Conservation (phyloP, 1,140 invertebrate species). For the Hycleus cichorii region DNA sequence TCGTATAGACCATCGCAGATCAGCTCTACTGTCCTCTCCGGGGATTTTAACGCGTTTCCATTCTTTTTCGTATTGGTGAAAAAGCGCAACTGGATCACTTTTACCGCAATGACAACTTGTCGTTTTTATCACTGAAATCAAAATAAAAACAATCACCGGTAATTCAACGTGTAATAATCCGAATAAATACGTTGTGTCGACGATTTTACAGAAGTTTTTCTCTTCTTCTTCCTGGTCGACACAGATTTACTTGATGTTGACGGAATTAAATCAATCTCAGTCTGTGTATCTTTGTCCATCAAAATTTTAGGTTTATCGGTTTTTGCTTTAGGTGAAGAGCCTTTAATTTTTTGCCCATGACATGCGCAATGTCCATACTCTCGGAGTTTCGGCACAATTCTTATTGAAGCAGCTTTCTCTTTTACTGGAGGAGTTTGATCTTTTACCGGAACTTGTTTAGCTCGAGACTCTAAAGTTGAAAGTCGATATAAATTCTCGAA, state of each 20-base stretch:
- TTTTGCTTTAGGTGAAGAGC: background rate
- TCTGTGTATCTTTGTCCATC: too few species aligned
- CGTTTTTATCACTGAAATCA: background rate
- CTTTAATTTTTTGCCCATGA: background rate
- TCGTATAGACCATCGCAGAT: slow-evolving; percentile 55
- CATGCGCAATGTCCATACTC: slow-evolving; percentile 18
- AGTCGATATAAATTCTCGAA: slow-evolving; percentile 17
- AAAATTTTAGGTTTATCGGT: background rate
- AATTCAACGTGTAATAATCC: background rate
- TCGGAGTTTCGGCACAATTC: slow-evolving; percentile 15
- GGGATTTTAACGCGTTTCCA: slow-evolving; percentile 68
- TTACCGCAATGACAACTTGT: slow-evolving; percentile 30
- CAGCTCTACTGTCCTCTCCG: slow-evolving; percentile 54
- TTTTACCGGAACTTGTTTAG: slow-evolving; percentile 11
- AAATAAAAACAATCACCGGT: background rate
- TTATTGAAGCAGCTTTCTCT: slow-evolving; percentile 14
- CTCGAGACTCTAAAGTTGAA: slow-evolving; percentile 16
- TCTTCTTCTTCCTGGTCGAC: too few species aligned
- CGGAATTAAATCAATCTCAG: too few species aligned
- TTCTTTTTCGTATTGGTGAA: slow-evolving; percentile 63
- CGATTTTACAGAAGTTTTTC: background rate
- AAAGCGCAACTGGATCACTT: slow-evolving; percentile 64
- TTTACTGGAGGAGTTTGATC: background rate
- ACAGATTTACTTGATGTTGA: too few species aligned
- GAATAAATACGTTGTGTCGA: background rate